Conservation (phyloP, 1,140 invertebrate species). For the Papilio machaon region DNA sequence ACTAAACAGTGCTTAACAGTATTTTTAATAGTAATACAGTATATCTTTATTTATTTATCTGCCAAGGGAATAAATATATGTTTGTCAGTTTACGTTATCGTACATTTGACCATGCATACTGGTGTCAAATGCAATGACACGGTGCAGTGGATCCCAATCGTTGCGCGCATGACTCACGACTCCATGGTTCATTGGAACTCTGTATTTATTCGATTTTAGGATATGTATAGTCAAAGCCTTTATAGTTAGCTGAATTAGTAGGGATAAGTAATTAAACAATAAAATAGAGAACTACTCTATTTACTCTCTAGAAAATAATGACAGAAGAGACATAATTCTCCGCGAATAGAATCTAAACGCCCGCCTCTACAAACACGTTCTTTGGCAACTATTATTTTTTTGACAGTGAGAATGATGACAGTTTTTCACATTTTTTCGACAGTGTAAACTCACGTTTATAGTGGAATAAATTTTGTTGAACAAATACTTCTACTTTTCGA, state of each 20-base stretch:
- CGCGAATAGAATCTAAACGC: no score
- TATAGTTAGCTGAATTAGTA: not conserved
- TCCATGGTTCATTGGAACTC: not conserved
- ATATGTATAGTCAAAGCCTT: not conserved
- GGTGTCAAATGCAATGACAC: not conserved
- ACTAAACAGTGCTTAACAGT: no score
- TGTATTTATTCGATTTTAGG: not conserved
- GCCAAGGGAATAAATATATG: not conserved
- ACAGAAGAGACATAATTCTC: no score
- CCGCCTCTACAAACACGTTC: no score
- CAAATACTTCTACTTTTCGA: constrained; percentile 7
- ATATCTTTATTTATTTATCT: not conserved
- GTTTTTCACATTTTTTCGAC: no score
- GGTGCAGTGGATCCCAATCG: not conserved
- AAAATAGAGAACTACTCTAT: no score
- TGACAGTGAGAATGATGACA: no score
- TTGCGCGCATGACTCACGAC: not conserved
- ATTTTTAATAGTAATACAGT: no score
- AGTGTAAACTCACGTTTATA: not conserved
- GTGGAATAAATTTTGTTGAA: not conserved
- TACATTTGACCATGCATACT: not conserved
- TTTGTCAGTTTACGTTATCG: not conserved
- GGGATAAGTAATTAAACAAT: no score
- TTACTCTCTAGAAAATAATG: no score
- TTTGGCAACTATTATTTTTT: no score